phyloP scores from a whole-genome alignment of 2,888 invertebrate species.

The Sarcophaga subvicina region DNA sequence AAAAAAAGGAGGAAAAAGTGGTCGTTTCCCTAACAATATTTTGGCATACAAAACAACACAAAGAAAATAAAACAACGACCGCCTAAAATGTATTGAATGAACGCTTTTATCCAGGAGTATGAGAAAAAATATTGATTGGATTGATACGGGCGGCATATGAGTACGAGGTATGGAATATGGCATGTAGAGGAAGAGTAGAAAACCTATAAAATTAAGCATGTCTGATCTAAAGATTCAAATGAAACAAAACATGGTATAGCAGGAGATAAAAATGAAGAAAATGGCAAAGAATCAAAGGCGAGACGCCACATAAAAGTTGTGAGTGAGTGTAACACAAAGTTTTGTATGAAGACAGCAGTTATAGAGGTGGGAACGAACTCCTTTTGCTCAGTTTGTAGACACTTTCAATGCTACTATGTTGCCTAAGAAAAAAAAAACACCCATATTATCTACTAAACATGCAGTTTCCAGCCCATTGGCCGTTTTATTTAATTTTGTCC shows the following conservation, averaged over 20 bases:
- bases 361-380: background rate
- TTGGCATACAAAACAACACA: background rate
- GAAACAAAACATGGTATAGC: background rate
- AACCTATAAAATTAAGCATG: constrained; percentile 12
- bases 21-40: background rate
- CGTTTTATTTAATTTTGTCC: too few species aligned
- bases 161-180: background rate
- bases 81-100: constrained; percentile 32
- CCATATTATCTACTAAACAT: too few species aligned
- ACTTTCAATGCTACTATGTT: too few species aligned
- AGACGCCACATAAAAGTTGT: constrained; percentile 54
- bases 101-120: background rate
- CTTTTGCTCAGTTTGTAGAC: background rate
- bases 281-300: constrained; percentile 20
- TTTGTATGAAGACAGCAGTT: background rate
- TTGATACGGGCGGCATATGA: constrained; percentile 34
- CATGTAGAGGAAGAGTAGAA: background rate
- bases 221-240: constrained; percentile 47
- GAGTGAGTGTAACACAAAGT: background rate
- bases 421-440: too few species aligned
- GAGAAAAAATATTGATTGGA: constrained; percentile 47
- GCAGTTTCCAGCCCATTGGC: too few species aligned
- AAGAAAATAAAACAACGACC: background rate
- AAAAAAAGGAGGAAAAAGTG: background rate
- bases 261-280: background rate